Evolutionary conservation across 2,888 invertebrate genomes (phyloP).

Genomic region (Volucella inflata): DNA sequence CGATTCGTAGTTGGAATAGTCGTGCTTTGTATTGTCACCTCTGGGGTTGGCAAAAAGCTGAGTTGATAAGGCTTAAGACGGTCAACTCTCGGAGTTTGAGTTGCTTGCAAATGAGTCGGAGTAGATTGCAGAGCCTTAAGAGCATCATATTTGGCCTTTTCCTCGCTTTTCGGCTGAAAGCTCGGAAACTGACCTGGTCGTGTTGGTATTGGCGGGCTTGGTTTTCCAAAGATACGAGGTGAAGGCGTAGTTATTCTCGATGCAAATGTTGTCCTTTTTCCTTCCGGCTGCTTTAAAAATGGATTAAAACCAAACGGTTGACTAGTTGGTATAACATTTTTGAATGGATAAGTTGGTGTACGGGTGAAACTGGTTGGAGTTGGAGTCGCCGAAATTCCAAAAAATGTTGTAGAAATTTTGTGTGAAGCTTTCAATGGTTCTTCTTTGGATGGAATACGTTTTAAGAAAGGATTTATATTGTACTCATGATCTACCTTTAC

Average conservation of each 20-base stretch:
- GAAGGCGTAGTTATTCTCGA: too few species aligned
- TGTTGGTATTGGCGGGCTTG: conserved; percentile 51
- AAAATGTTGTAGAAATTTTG: conserved; percentile 25
- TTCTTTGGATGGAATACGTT: not conserved
- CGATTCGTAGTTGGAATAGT: not conserved
- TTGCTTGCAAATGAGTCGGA: not conserved
- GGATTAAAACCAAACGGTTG: too few species aligned
- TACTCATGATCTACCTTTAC: too few species aligned
- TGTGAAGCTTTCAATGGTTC: not conserved
- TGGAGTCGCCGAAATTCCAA: conserved; percentile 50
- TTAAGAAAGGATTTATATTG: not conserved
- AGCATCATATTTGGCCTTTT: conserved; percentile 41
- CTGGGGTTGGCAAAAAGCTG: conserved; percentile 16
- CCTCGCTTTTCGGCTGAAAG: conserved; percentile 47
- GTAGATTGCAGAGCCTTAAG: conserved; percentile 32
- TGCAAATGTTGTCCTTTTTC: too few species aligned
- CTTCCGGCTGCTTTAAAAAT: too few species aligned
- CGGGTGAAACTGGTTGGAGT: conserved; percentile 26
- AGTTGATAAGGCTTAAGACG: conserved; percentile 56
- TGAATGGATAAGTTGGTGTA: not conserved
- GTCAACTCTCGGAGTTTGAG: conserved; percentile 43
- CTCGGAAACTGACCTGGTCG: not conserved
- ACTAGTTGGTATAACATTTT: too few species aligned
- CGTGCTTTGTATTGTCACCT: not conserved
- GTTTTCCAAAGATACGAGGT: conserved; percentile 19